A percentile compares a stretch with the other conserved stretches of the same genome.
Conservation (phyloP, 2,888 invertebrate species). For the Calephelis perditalis region DNA sequence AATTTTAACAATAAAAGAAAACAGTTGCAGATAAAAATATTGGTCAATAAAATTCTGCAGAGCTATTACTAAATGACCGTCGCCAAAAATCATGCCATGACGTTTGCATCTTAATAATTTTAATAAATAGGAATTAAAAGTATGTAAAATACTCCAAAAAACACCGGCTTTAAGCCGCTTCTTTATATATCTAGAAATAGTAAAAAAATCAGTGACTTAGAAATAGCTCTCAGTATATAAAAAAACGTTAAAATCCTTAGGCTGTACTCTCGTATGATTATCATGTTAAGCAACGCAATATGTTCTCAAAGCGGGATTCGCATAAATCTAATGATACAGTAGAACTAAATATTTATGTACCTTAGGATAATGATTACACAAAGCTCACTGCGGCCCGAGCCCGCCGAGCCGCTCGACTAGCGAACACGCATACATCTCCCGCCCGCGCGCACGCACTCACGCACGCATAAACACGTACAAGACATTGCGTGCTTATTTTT, state of each 20-base stretch:
- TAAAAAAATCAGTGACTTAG: conserved; percentile 74
- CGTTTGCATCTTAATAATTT: conserved; percentile 58
- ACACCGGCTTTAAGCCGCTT: conserved; percentile 65
- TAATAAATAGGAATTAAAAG: conserved; percentile 66
- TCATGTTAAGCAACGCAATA: conserved; percentile 75
- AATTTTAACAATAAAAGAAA: conserved; percentile 75
- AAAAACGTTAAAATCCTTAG: conserved; percentile 77
- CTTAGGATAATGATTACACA: conserved; percentile 74
- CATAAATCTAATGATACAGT: conserved; percentile 75
- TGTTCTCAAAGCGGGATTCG: conserved; percentile 76
- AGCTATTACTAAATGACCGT: conserved; percentile 76
- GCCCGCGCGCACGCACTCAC: neutral
- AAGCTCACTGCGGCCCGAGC: conserved; percentile 65
- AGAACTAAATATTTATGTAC: conserved; percentile 76
- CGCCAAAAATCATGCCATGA: conserved; percentile 71
- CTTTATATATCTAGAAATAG: conserved; percentile 59
- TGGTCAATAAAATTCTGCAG: conserved; percentile 74
- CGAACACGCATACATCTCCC: conserved; percentile 27
- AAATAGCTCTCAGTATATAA: conserved; percentile 76
- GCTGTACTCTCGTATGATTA: conserved; percentile 76
- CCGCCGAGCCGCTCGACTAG: conserved; percentile 33
- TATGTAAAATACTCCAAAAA: conserved; percentile 76
- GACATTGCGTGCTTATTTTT: too few relatives aligned
- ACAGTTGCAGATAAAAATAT: conserved; percentile 67
- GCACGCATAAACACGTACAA: too few relatives aligned